Evolutionary conservation across 1,140 invertebrate species (phyloP), one percentile per base, ranked within the genome.

Genomic region (Ostrea edulis): DNA sequence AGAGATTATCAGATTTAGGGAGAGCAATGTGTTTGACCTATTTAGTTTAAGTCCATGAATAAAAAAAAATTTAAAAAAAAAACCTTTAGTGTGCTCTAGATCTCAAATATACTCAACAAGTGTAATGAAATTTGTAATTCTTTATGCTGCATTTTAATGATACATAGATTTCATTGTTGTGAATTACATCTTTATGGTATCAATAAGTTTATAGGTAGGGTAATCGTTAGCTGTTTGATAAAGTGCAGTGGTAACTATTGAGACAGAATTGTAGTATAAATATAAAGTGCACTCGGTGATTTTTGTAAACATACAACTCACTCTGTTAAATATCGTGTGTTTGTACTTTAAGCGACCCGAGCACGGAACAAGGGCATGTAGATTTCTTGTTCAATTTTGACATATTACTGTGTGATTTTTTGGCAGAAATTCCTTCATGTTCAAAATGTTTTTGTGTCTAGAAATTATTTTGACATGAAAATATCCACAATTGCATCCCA

Each of bases 341-440:
- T 29, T 77, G 68, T 29, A 77, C 68, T 77, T 77, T 77, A 77
- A 77, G 14, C 29, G 68, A 77, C 68, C 68, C 14, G 25, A 77
- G 25, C 68, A 77, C 14, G 11, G 29, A 77, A 77, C 68, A 77
- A 77, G 68, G 68, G 68, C 68, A 77, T 25, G 29, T 12, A 77
- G 29, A 77, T 77, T 77, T 77, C 22, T 35, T 77, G 55, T 77
- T 25, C 22, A 77, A 77, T 29, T 29, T 77, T 9, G 35, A 77
- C 68, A 77, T 77, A 77, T 77, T 77, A 11, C 25, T 25, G 22
- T 77, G 11, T 77, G 11, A 29, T 77, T 77, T 71, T 77, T 29
- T 77, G 68, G 68, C 68, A 77, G 68, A 77, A 35, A 77, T 77
- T 77, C 29, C 14, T 29, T 35, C 68, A 77, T 77, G 68, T 77